Conservation (phyloP, 53 echinoderm and acorn worm genomes). For the Luidia sarsii region DNA sequence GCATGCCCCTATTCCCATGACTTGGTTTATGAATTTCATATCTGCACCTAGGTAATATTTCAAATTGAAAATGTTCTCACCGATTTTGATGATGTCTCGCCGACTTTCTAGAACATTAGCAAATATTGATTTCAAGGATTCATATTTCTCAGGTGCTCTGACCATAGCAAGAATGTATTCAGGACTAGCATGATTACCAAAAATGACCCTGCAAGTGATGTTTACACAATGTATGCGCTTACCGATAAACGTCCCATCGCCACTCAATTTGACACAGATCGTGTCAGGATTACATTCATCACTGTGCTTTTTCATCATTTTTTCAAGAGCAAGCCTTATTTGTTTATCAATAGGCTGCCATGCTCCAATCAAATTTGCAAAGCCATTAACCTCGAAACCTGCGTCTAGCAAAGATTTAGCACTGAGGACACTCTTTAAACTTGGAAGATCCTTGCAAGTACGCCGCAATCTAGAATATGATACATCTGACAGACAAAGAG, state of each 20-base stretch:
- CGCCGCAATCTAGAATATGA: too few relatives aligned
- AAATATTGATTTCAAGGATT: not conserved
- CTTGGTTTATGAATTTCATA: constrained; percentile 58
- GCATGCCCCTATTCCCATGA: constrained; percentile 56
- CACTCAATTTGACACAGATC: constrained; percentile 37
- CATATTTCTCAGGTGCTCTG: constrained; percentile 21
- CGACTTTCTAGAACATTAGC: not conserved
- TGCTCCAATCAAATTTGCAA: constrained; percentile 33
- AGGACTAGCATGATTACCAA: not conserved
- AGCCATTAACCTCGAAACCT: too few relatives aligned
- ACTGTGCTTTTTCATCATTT: constrained; percentile 14
- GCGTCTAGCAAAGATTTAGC: too few relatives aligned
- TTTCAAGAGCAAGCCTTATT: not conserved
- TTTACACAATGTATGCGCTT: constrained; percentile 43
- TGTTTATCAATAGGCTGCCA: constrained; percentile 29
- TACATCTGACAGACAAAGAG: too few relatives aligned
- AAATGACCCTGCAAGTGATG: constrained; percentile 25
- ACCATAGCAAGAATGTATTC: constrained; percentile 38
- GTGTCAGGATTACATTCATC: not conserved
- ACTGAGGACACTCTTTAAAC: too few relatives aligned
- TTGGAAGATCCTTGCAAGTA: too few relatives aligned
- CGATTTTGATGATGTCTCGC: constrained; percentile 15
- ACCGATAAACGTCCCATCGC: constrained; percentile 47
- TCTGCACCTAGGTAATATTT: constrained; percentile 38
- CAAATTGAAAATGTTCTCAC: constrained; percentile 13